These are phyloP conservation scores for Megastigmus dorsalis DNA, from an alignment of 2,888 invertebrate genomes.

Conservation along the genomic window DNA sequence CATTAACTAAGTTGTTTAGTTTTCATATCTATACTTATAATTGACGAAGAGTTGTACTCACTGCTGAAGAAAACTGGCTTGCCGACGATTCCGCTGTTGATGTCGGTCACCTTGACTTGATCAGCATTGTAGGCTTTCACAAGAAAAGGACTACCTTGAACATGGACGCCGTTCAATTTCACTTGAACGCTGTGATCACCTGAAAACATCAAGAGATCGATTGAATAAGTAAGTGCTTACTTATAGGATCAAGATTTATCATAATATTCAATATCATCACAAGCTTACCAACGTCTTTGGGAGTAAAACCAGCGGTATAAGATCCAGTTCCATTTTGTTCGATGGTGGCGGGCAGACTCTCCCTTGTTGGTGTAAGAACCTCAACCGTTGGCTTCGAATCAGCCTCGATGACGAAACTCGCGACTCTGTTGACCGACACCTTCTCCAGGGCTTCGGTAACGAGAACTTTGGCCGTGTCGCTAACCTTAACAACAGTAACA, in stretches of 20 bases:
- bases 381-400: slow-evolving; percentile 87
- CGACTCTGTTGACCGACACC: slow-evolving; percentile 89
- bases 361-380: slow-evolving; percentile 77
- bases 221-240: too few species aligned
- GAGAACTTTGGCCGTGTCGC: slow-evolving; percentile 77
- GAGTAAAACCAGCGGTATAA: slow-evolving; percentile 91
- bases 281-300: slow-evolving; percentile 88
- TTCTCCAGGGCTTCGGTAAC: slow-evolving; percentile 90
- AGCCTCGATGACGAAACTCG: slow-evolving; percentile 91
- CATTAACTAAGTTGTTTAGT: too few species aligned
- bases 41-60: slow-evolving; percentile 74
- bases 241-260: neutral
- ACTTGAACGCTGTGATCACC: slow-evolving; percentile 94
- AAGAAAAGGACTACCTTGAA: slow-evolving; percentile 96
- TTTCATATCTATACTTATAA: neutral
- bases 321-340: slow-evolving; percentile 86
- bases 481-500: slow-evolving; percentile 62
- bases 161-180: slow-evolving; percentile 82
- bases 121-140: slow-evolving; percentile 97
- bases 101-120: slow-evolving; percentile 95
- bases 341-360: slow-evolving; percentile 85
- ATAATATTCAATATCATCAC: neutral
- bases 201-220: slow-evolving; percentile 58
- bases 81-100: slow-evolving; percentile 91
- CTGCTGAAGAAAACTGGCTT: slow-evolving; percentile 96